These are phyloP conservation scores for Poecilia picta DNA, from an alignment of 2,797 vertebrate species.

Conservation along the genomic window DNA sequence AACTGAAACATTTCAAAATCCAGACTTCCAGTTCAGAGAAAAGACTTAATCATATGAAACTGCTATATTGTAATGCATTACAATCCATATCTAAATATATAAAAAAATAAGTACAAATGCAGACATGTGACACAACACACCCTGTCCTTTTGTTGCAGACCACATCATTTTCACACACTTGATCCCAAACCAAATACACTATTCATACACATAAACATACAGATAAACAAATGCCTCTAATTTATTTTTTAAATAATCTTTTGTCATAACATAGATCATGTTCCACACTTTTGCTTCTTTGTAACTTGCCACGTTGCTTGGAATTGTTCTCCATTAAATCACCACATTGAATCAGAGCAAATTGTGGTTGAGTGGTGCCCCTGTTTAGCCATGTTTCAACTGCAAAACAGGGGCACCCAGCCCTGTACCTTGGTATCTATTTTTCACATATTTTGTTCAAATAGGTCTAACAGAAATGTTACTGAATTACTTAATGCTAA, in stretches of 20 bases:
- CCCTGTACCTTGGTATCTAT: background rate
- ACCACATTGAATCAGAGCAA: background rate
- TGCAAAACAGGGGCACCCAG: background rate
- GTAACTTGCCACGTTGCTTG: background rate
- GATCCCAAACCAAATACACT: background rate
- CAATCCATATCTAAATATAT: background rate
- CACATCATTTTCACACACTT: background rate
- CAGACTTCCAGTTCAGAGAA: no score
- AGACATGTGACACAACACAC: background rate
- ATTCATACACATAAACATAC: background rate
- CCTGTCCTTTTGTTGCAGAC: background rate
- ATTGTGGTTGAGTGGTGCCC: background rate
- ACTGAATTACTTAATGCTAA: conserved; percentile 12
- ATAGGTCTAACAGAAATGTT: background rate
- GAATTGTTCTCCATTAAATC: background rate
- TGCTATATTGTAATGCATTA: no score
- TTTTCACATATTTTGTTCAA: background rate
- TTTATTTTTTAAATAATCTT: background rate
- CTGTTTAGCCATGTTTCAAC: background rate
- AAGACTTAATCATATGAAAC: no score
- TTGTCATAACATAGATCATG: background rate
- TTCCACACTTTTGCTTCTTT: background rate
- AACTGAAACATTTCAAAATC: no score
- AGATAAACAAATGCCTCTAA: background rate
- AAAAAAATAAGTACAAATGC: background rate